Evolutionary conservation across 92 coral and sea anemone species (phyloP).

Genomic region (Meandrina meandrites): DNA sequence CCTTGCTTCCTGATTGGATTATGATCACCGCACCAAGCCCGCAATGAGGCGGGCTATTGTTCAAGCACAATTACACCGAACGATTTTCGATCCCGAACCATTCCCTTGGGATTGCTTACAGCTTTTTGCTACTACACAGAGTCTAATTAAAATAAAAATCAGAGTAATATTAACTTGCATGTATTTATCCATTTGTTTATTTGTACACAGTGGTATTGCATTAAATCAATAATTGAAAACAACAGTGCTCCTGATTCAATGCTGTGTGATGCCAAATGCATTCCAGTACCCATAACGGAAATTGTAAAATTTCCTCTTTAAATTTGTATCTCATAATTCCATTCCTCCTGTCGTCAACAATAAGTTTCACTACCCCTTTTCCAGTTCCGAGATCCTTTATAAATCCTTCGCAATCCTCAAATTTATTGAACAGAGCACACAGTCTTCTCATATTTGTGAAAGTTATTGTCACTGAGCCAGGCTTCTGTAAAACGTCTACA

Average conservation of each 20-base stretch:
- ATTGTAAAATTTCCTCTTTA: conserved; percentile 39
- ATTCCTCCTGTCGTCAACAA: conserved; percentile 40
- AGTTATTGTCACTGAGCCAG: conserved; percentile 37
- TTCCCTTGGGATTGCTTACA: not conserved
- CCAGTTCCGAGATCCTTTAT: conserved; percentile 36
- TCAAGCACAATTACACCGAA: too few species aligned
- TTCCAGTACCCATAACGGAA: conserved; percentile 48
- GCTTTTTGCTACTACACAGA: not conserved
- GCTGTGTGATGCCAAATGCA: conserved; percentile 37
- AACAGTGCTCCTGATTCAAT: conserved; percentile 7
- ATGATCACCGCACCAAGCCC: too few species aligned
- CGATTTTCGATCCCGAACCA: too few species aligned
- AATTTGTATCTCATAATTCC: conserved; percentile 46
- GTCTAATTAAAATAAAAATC: not conserved
- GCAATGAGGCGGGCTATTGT: too few species aligned
- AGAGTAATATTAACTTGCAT: too few species aligned
- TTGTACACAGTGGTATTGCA: not conserved
- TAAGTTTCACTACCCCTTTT: conserved; percentile 45
- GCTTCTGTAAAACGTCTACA: conserved; percentile 33
- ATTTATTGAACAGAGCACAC: conserved; percentile 39
- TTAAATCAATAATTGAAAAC: not conserved
- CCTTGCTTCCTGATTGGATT: too few species aligned
- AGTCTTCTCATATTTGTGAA: conserved; percentile 51
- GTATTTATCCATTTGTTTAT: too few species aligned
- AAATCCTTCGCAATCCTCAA: conserved; percentile 44